Percentiles rank a stretch among this genome's conserved stretches.
Evolutionary conservation across 2,113 vertebrate species (phyloP).

Genomic region (Boulengeromyrus knoepffleri): DNA sequence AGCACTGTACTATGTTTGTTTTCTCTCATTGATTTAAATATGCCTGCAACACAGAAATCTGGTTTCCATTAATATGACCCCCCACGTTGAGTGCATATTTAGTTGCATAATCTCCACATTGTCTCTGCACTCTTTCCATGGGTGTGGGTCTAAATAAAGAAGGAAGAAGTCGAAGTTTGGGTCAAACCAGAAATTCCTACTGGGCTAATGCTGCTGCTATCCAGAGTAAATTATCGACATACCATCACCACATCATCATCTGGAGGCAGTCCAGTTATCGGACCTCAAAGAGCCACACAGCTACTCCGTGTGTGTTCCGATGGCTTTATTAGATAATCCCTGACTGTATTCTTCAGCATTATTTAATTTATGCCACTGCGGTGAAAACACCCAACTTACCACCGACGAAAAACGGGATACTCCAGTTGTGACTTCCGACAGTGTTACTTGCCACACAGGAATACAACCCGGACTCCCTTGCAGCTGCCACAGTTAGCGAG

Average conservation of each 20-base stretch:
- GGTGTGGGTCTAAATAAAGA: conserved; percentile 3
- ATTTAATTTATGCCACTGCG: no score
- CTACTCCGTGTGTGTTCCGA: neutral
- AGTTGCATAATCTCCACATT: conserved; percentile 53
- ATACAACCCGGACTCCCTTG: conserved; percentile 63
- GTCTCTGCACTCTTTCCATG: conserved; percentile 21
- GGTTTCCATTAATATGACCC: conserved; percentile 57
- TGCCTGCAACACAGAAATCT: conserved; percentile 44
- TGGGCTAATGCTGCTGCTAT: neutral
- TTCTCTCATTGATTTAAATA: conserved; percentile 21
- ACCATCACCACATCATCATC: neutral
- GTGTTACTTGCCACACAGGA: conserved; percentile 66
- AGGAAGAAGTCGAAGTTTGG: neutral
- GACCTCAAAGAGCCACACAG: neutral
- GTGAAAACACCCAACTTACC: conserved; percentile 54
- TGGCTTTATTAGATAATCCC: neutral
- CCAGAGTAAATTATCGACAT: neutral
- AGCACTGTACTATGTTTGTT: conserved; percentile 24
- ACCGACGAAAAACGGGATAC: conserved; percentile 64
- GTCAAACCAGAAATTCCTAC: neutral
- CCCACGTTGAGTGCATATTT: conserved; percentile 34
- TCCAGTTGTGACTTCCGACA: conserved; percentile 43
- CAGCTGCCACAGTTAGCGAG: conserved; percentile 52
- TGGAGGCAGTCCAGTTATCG: neutral
- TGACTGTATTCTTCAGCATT: neutral